phyloP scores from a whole-genome alignment of 2,888 invertebrate species.

The Gryllus longicercus region DNA sequence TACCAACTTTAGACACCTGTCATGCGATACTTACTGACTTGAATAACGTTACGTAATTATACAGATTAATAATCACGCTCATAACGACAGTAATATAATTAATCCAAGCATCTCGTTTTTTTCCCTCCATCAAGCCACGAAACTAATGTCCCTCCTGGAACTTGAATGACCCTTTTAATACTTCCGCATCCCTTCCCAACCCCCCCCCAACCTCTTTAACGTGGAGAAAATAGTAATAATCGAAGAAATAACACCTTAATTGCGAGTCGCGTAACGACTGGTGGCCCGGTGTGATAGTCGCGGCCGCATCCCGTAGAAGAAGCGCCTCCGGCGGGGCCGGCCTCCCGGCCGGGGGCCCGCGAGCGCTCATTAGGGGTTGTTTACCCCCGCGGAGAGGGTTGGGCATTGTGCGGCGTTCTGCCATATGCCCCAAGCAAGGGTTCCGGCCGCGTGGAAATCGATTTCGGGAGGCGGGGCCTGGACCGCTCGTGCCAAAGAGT shows the following conservation, averaged over 20 bases:
- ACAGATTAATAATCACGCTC: too few relatives aligned
- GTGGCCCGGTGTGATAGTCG: background rate
- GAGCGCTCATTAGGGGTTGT: background rate
- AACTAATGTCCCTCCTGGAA: too few relatives aligned
- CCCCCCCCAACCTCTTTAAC: background rate
- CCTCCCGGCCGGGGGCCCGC: background rate
- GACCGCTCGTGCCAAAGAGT: slow-evolving; percentile 6
- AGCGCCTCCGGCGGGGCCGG: background rate
- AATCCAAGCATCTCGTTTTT: too few relatives aligned
- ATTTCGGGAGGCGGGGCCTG: background rate
- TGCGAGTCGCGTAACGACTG: background rate
- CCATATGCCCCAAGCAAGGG: background rate
- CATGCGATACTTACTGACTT: too few relatives aligned
- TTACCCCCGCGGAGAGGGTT: background rate
- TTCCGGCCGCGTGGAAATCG: background rate
- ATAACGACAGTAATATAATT: too few relatives aligned
- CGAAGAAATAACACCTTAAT: background rate
- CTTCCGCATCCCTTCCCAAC: too few relatives aligned
- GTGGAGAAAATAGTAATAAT: background rate
- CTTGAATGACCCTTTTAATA: too few relatives aligned
- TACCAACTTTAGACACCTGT: too few relatives aligned
- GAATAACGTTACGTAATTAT: too few relatives aligned
- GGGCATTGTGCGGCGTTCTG: background rate
- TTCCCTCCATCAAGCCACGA: too few relatives aligned
- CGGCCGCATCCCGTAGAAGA: background rate